Evolutionary conservation across 2,113 vertebrate species (phyloP), one percentile per base, ranked within the genome.

Genomic region (Sprattus sprattus): DNA sequence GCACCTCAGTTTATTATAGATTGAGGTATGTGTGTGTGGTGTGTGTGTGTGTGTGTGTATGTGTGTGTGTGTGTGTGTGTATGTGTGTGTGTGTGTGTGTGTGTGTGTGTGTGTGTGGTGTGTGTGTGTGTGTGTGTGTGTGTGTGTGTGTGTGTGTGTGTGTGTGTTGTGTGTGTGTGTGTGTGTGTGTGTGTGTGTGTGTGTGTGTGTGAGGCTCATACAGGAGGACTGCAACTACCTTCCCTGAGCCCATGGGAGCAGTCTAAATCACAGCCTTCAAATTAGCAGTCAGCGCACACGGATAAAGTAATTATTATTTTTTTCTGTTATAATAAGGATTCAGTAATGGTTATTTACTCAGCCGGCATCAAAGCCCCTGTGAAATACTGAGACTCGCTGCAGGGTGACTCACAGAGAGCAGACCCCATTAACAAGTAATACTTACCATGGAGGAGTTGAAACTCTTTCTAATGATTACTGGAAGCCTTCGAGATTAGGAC

Each of bases 371-470:
- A 78, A 78, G 71, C 71, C 32, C 71, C 25, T 78, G 11, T 78
- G 25, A 39, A 78, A 78, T 15, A 44, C 4, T n/a, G 13, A 71
- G n/a, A 32, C 10, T 78, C 11, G 28, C 71, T 78, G 71, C 71
- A 78, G 71, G 71, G 28, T 39, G 28, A 78, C 11, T 60, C 22
- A 13, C 25, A 44, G 10, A 78, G 28, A 78, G 71, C 71, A 39
- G 25, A 32, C 71, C 71, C 71, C 71, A 78, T 78, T 78, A 78
- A 78, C 71, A 78, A 39, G 28, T 78, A 39, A 78, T 78, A 39
- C 71, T 32, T 78, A 78, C 71, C 64, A n/a, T 67, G 64, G 64
- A 67, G n/a, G 25, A 78, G 71, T 11, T 15, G 71, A 39, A 16
- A 39, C 13, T 4, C 71, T 78, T 78, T 44, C 71, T 78, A 39